Evolutionary conservation across 2,888 invertebrate genomes (phyloP), one percentile per base, ranked within the genome.

Genomic region (Macaria liturata): DNA sequence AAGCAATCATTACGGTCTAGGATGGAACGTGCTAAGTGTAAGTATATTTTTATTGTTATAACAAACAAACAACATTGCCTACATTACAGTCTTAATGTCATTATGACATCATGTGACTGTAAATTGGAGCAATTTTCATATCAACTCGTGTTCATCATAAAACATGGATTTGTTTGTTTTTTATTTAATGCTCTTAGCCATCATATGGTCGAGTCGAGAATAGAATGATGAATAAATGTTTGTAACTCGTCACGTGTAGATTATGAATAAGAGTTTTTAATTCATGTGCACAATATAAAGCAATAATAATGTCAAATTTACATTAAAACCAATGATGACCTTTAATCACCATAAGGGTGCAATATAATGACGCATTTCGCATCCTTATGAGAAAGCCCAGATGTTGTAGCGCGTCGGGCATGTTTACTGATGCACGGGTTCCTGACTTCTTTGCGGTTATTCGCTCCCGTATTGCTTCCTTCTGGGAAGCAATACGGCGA

Each of bases 81-180:
- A 49, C 48, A 49, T 5, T 30, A 47, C 43, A 54, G 48, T 20
- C 66, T 61, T 79, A n/a, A n/a, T n/a, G n/a, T n/a, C n/a, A n/a
- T n/a, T n/a, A 81, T 83, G 83, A 82, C 83, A 83, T 86, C 83
- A 83, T 76, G 75, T 74, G 75, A 73, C 78, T 76, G 80, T 84
- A 86, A 88, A 87, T 87, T 86, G 80, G 84, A 84, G 71, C 84
- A 84, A 78, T 82, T 84, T 87, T 86, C 81, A 72, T 81, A 77
- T 78, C 78, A 82, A 80, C 83, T 83, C 83, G 81, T 84, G 85
- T 81, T 75, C 75, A 81, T 74, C 80, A 83, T 88, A 84, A 85
- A 86, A 80, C 69, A 49, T 72, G 70, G 80, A 82, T 84, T 87
- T 88, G 85, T 84, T 88, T 85, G 76, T 82, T 83, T 81, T 79